phyloP scores from a whole-genome alignment of 2,888 invertebrate genomes.

The Erebia epiphron region DNA sequence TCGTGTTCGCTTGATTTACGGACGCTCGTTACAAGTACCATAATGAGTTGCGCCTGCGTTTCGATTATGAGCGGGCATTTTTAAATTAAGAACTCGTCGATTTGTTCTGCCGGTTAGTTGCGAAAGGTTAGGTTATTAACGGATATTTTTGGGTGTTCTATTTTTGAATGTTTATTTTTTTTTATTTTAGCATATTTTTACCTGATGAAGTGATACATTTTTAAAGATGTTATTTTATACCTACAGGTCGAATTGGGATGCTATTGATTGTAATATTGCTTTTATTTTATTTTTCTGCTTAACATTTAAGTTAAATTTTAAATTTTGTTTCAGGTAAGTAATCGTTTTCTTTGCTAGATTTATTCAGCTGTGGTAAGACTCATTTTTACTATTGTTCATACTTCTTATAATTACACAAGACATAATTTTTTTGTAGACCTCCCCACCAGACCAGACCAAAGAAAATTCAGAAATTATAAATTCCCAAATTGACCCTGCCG shows the following conservation, averaged over 20 bases:
- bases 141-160: slow-evolving; percentile 29
- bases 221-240: neutral
- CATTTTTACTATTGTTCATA: neutral
- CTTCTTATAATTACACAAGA: neutral
- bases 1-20: slow-evolving; percentile 77
- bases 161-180: slow-evolving; percentile 12
- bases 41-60: slow-evolving; percentile 75
- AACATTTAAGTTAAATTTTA: neutral
- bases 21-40: slow-evolving; percentile 69
- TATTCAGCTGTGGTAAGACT: slow-evolving; percentile 10
- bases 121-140: slow-evolving; percentile 39
- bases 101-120: slow-evolving; percentile 41
- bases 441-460: no score
- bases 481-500: no score
- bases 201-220: neutral
- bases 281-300: neutral
- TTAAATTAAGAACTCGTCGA: slow-evolving; percentile 67
- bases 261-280: neutral
- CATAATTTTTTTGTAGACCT: no score
- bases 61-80: slow-evolving; percentile 65
- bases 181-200: neutral
- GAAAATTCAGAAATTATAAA: no score
- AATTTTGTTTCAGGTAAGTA: slow-evolving; percentile 21
- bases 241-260: slow-evolving; percentile 2
- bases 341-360: neutral